These are phyloP conservation scores for Perizoma flavofasciatum DNA, from an alignment of 2,888 invertebrate species.

Conservation along the genomic window DNA sequence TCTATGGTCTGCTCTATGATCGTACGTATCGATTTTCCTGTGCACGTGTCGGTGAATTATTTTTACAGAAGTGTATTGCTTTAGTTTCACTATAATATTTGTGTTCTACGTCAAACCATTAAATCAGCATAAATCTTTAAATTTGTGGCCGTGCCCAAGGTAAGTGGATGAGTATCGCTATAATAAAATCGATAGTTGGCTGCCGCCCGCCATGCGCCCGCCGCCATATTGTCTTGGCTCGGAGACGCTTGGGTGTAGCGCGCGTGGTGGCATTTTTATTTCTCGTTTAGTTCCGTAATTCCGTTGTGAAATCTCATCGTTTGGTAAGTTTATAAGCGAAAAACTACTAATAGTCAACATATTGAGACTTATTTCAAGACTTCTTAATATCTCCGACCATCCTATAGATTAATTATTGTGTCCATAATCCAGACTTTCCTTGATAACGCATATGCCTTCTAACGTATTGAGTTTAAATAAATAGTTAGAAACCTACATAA, in stretches of 20 bases:
- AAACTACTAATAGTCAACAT: too few species aligned
- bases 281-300: background rate
- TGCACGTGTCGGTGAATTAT: background rate
- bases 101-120: too few species aligned
- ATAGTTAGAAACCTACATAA: background rate
- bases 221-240: slow-evolving; percentile 20
- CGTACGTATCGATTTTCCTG: background rate
- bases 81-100: too few species aligned
- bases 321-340: slow-evolving; percentile 5
- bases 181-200: background rate
- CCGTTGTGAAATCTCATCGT: slow-evolving; percentile 1
- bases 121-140: too few species aligned
- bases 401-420: too few species aligned
- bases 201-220: too few species aligned
- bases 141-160: slow-evolving; percentile 10
- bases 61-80: too few species aligned
- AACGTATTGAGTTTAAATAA: background rate
- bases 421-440: too few species aligned
- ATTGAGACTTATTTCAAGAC: too few species aligned
- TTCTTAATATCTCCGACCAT: too few species aligned
- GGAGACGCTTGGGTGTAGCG: slow-evolving; percentile 12
- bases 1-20: too few species aligned
- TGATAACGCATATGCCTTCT: background rate
- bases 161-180: slow-evolving; percentile 3
- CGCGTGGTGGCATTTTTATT: slow-evolving; percentile 12